Evolutionary conservation across 2,113 vertebrate genomes (phyloP).

Genomic region (Chaenocephalus aceratus): DNA sequence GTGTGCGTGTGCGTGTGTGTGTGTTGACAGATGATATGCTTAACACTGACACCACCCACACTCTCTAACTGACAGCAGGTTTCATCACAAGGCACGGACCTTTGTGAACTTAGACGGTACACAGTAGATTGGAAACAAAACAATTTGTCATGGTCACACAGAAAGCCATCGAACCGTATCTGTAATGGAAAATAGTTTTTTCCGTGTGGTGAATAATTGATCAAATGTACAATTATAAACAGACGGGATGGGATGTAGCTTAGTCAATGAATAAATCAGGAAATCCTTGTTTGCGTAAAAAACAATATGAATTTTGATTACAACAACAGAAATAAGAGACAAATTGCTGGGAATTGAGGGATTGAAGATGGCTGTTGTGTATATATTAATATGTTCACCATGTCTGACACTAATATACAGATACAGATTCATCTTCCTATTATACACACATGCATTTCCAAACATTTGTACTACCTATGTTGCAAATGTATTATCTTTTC

Average conservation of each 20-base stretch:
- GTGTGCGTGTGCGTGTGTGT: slow-evolving; percentile 24
- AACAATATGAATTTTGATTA: neutral
- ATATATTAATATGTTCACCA: neutral
- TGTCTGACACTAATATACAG: neutral
- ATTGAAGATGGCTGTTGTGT: neutral
- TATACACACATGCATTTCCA: no score
- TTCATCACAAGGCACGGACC: slow-evolving; percentile 69
- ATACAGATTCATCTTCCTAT: neutral
- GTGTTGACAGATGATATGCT: slow-evolving; percentile 72
- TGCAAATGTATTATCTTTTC: no score
- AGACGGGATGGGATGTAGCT: neutral
- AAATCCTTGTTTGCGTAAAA: neutral
- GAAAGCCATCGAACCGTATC: slow-evolving; percentile 9
- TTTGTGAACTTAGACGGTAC: slow-evolving; percentile 61
- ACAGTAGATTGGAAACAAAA: slow-evolving; percentile 67
- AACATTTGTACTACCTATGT: no score
- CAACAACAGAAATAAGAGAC: neutral
- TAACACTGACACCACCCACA: slow-evolving; percentile 74
- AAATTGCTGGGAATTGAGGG: neutral
- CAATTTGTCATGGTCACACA: slow-evolving; percentile 65
- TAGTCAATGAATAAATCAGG: neutral
- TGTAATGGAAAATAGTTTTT: slow-evolving; percentile 51
- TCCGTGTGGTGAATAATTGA: slow-evolving; percentile 51
- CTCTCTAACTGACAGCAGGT: slow-evolving; percentile 68
- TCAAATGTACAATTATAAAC: slow-evolving; percentile 8